Evolutionary conservation across 2,797 vertebrate genomes (phyloP).

Genomic region (Microcaecilia unicolor): DNA sequence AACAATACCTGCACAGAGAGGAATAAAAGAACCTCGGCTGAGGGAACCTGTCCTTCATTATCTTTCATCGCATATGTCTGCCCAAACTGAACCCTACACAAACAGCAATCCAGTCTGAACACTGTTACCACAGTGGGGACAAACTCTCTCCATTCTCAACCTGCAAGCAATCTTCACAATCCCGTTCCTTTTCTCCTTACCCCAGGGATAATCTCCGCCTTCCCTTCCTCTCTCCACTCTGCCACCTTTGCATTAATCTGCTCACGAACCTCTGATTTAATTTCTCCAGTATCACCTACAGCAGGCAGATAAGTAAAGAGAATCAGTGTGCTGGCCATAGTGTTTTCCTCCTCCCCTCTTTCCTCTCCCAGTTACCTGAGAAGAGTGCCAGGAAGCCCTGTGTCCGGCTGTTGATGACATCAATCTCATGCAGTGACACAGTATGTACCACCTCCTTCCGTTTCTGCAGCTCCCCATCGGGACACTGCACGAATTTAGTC

Average conservation of each 20-base stretch:
- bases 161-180: no score
- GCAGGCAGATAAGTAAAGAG: background rate
- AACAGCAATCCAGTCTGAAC: no score
- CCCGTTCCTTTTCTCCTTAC: no score
- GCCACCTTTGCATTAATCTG: conserved; percentile 96
- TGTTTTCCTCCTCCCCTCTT: background rate
- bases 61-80: no score
- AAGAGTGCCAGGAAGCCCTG: conserved; percentile 92
- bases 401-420: conserved; percentile 92
- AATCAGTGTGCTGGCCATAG: background rate
- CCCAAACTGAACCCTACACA: no score
- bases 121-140: no score
- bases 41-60: no score
- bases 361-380: conserved; percentile 49
- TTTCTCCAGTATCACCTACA: conserved; percentile 85
- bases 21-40: background rate
- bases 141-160: no score
- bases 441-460: conserved; percentile 91
- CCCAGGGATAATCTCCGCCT: conserved; percentile 89
- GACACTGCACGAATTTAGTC: conserved; percentile 93
- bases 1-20: conserved; percentile 70
- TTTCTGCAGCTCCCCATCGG: conserved; percentile 90
- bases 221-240: conserved; percentile 91
- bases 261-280: conserved; percentile 87
- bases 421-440: conserved; percentile 87